Evolutionary conservation across 2,888 invertebrate species (phyloP).

Genomic region (Stictocephala bisonia): DNA sequence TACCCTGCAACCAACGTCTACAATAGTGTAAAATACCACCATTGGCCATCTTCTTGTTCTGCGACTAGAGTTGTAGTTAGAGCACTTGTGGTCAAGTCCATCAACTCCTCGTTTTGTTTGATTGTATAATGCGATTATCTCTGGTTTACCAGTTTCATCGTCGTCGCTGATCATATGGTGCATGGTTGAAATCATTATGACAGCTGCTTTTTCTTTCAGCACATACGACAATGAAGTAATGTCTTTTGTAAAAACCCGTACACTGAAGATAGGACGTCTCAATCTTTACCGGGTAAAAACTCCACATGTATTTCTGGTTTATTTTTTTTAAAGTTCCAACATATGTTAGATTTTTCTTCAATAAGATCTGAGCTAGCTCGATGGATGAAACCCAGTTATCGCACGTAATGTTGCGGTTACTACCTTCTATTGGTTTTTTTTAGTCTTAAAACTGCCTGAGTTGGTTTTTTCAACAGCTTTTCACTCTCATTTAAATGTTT

Average conservation of each 20-base stretch:
- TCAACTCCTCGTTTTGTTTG: conserved; percentile 50
- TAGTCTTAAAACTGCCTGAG: conserved; percentile 58
- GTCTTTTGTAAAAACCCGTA: conserved; percentile 49
- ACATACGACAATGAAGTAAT: conserved; percentile 44
- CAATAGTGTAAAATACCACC: conserved; percentile 47
- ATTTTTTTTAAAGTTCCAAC: conserved; percentile 27
- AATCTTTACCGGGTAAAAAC: conserved; percentile 20
- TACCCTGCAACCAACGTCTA: conserved; percentile 39
- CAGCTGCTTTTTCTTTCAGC: conserved; percentile 46
- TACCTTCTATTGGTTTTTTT: conserved; percentile 56
- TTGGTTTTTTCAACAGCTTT: too few relatives aligned
- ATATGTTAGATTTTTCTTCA: background rate
- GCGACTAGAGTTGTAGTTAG: conserved; percentile 41
- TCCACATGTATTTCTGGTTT: conserved; percentile 35
- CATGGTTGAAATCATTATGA: conserved; percentile 50
- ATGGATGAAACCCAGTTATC: too few relatives aligned
- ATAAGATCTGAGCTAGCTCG: too few relatives aligned
- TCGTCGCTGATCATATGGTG: conserved; percentile 39
- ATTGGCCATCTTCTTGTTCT: conserved; percentile 48
- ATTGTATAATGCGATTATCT: conserved; percentile 47
- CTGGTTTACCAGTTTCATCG: conserved; percentile 38
- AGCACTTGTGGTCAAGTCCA: conserved; percentile 46
- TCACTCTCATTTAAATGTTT: too few relatives aligned
- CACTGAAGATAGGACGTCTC: background rate
- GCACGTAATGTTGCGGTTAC: conserved; percentile 59